Percentiles rank a stretch among this genome's conserved stretches.
phyloP scores from a whole-genome alignment of 2,797 vertebrate genomes.

The Ptychadena robeensis region DNA sequence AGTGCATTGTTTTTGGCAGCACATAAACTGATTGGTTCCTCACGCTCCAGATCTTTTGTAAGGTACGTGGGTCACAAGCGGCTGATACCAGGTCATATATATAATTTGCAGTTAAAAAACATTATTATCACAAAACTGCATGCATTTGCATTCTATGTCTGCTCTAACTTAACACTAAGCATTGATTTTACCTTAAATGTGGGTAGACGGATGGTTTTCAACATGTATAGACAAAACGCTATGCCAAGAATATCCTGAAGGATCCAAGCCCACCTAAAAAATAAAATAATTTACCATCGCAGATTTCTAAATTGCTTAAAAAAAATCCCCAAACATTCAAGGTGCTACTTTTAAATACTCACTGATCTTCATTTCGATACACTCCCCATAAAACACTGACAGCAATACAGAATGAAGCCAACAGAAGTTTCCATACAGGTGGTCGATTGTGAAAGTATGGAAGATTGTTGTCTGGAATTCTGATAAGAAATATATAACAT shows the following conservation, averaged over 20 bases:
- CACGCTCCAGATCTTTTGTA: too few relatives aligned
- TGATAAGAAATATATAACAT: constrained; percentile 64
- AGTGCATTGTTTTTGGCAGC: too few relatives aligned
- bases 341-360: constrained; percentile 69
- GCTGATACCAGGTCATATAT: too few relatives aligned
- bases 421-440: constrained; percentile 85
- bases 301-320: not conserved
- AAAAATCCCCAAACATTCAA: not conserved
- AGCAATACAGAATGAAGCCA: constrained; percentile 81
- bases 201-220: constrained; percentile 92
- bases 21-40: not conserved
- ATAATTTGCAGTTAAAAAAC: too few relatives aligned
- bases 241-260: constrained; percentile 93
- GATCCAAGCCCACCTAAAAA: constrained; percentile 92
- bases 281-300: constrained; percentile 18
- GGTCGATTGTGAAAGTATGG: constrained; percentile 92
- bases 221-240: constrained; percentile 94
- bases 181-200: constrained; percentile 87
- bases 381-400: constrained; percentile 90
- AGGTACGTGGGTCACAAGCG: too few relatives aligned
- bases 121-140: too few relatives aligned
- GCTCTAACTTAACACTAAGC: not conserved
- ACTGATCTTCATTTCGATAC: constrained; percentile 96
- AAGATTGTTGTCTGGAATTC: constrained; percentile 89
- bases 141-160: too few relatives aligned